These are phyloP conservation scores for Huso huso DNA, from an alignment of 2,797 vertebrate species.

Conservation along the genomic window DNA sequence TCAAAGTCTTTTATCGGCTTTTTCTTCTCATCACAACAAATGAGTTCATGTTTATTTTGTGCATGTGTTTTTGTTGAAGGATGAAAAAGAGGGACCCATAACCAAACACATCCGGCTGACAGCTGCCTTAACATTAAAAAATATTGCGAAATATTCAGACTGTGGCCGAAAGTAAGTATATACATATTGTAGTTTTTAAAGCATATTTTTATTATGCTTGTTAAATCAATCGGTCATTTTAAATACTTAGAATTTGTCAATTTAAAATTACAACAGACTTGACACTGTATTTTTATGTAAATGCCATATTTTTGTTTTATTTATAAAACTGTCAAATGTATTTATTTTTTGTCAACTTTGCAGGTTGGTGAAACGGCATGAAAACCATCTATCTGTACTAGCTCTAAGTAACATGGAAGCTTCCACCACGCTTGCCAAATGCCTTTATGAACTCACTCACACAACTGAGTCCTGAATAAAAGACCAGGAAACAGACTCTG, in stretches of 20 bases:
- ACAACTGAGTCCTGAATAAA: conserved; percentile 80
- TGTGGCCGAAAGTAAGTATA: conserved; percentile 90
- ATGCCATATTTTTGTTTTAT: too few species aligned
- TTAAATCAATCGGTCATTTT: too few species aligned
- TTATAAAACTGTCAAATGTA: too few species aligned
- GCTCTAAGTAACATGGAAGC: conserved; percentile 99
- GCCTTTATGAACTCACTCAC: conserved; percentile 98
- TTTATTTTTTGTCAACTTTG: conserved; percentile 21
- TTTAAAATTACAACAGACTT: too few species aligned
- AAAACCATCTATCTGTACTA: conserved; percentile 91
- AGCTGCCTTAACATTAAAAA: conserved; percentile 99
- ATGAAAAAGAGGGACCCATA: conserved; percentile 99
- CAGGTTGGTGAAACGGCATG: conserved; percentile 97
- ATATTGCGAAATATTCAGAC: conserved; percentile 98
- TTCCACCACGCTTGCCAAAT: conserved; percentile 99
- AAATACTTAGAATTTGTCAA: too few species aligned
- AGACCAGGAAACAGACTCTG: conserved; percentile 70
- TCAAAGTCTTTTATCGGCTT: too few species aligned
- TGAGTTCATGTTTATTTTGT: too few species aligned
- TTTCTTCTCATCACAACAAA: too few species aligned
- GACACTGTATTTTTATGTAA: too few species aligned
- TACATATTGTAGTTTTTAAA: too few species aligned
- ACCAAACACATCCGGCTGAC: conserved; percentile 99
- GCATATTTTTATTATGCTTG: too few species aligned
- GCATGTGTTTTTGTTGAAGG: conserved; percentile 46